phyloP scores from a whole-genome alignment of 2,113 vertebrate genomes.

The Carlito syrichta region DNA sequence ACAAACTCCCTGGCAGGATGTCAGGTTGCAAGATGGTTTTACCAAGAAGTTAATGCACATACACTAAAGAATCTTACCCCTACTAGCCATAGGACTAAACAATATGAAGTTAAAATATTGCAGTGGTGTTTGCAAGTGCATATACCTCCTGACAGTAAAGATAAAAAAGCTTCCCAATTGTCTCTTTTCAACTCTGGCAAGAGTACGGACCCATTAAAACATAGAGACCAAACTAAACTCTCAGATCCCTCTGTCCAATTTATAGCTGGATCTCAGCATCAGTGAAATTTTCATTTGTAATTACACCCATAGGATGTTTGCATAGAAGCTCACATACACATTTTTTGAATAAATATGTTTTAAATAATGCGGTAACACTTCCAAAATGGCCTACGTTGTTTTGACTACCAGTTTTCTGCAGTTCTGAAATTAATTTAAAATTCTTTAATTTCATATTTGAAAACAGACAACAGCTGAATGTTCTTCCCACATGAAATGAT shows the following conservation, averaged over 20 bases:
- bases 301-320: neutral
- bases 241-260: neutral
- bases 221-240: neutral
- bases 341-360: conserved; percentile 47
- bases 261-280: neutral
- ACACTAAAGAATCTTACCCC: neutral
- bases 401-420: conserved; percentile 56
- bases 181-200: neutral
- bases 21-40: neutral
- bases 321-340: neutral
- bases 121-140: fast-evolving
- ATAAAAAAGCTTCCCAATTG: neutral
- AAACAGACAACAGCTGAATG: conserved; percentile 61
- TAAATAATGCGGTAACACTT: conserved; percentile 56
- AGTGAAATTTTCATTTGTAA: neutral
- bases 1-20: neutral
- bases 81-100: neutral
- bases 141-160: neutral
- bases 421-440: conserved; percentile 65
- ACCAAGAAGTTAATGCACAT: neutral
- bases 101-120: neutral
- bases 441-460: conserved; percentile 71
- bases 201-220: neutral
- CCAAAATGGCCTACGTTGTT: conserved; percentile 58
- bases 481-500: conserved; percentile 52